Evolutionary conservation across 2,797 vertebrate species (phyloP).

Genomic region (Gambusia yucatana): DNA sequence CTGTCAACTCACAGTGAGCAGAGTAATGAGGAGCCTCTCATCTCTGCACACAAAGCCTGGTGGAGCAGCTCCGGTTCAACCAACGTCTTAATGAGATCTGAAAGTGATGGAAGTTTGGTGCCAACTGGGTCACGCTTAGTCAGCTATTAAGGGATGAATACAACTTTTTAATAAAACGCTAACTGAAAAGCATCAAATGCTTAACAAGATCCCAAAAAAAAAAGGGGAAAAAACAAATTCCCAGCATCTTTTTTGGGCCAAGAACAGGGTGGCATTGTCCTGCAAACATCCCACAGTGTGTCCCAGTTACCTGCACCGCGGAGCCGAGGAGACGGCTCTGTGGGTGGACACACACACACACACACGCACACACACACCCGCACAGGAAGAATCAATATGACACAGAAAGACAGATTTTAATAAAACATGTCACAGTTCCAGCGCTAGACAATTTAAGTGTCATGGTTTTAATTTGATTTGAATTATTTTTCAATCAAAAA

Average conservation of each 20-base stretch:
- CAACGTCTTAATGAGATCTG: constrained; percentile 24
- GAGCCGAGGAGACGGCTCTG: constrained; percentile 14
- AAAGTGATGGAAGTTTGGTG: constrained; percentile 5
- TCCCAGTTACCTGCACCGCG: constrained; percentile 22
- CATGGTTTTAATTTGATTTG: not conserved
- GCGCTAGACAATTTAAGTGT: too few species aligned
- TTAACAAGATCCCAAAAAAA: constrained; percentile 16
- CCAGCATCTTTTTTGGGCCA: constrained; percentile 32
- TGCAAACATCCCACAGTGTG: constrained; percentile 23
- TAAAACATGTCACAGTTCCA: too few species aligned
- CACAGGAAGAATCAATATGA: not conserved
- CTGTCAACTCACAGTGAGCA: not conserved
- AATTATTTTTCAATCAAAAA: not conserved
- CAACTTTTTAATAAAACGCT: not conserved
- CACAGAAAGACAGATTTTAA: too few species aligned
- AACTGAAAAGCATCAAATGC: not conserved
- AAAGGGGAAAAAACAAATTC: not conserved
- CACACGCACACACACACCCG: too few species aligned
- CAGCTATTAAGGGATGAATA: not conserved
- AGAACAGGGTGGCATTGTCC: constrained; percentile 18
- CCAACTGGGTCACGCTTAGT: constrained; percentile 11
- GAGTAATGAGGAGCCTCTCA: not conserved
- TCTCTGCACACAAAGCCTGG: constrained; percentile 5
- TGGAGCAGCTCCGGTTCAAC: constrained; percentile 21
- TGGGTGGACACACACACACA: constrained; percentile 1